Evolutionary conservation across 2,113 vertebrate genomes (phyloP), one percentile per base, ranked within the genome.

Genomic region (Stigmatopora nigra): DNA sequence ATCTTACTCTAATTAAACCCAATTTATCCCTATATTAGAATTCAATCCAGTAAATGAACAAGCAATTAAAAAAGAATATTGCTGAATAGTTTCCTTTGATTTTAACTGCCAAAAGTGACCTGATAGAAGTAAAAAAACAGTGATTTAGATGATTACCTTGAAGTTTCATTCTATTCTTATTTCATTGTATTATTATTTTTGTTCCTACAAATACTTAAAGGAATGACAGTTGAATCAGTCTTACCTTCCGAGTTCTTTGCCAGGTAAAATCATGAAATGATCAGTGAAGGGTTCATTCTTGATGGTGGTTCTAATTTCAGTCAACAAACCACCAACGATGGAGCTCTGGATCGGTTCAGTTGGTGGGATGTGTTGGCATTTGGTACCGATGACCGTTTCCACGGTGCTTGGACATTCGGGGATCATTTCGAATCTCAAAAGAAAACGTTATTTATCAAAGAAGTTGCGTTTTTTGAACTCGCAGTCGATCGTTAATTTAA

Each of bases 191-290:
- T 48, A 16, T 48, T 48, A 48, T 48, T 48, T 41, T 41, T 41
- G 38, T 41, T 41, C 5, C 6, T 41, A 41, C 38, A 41, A 41
- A 7, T 41, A 41, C 38, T 2, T 7, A 13, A 16, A 11, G 53
- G 9, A n/a, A n/a, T 47, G 4, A 14, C 19, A 56, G 13, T 13
- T 3, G 1, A 19, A 12, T 14, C 36, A 19, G 1, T 41, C 68
- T 22, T 74, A 89, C 89, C 89, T 83, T 49, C 89, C 88, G 4
- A 90, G 85, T 45, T 89, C 89, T 51, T 76, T 86, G 0, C 89
- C 87, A 15, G 89, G 90, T 60, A 85, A 86, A 25, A 90, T 74
- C 46, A 73, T 82, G 88, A 88, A 91, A 78, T 80, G 73, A 16
- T 89, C 88, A 60, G 66, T 79, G 76, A 91, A 90, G 1, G 82